Percentiles rank a stretch among this genome's conserved stretches.
Conservation (phyloP, 2,113 vertebrate genomes). For the Epinephelus moara region DNA sequence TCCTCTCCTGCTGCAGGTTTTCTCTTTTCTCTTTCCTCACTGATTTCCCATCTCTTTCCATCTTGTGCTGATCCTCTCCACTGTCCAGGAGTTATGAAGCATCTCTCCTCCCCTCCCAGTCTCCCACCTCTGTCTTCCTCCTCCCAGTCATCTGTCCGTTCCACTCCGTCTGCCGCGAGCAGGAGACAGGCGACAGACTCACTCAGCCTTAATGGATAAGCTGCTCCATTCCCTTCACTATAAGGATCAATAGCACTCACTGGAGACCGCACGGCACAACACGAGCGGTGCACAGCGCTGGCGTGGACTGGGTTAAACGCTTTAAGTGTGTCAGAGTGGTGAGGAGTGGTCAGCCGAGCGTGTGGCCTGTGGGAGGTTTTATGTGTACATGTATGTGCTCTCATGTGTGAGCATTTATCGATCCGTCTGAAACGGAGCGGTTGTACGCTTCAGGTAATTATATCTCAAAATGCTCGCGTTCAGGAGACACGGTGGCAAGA, state of each 20-base stretch:
- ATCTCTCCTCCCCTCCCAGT: background rate
- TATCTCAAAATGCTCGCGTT: conserved; percentile 15
- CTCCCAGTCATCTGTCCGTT: conserved; percentile 24
- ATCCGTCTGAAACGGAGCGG: conserved; percentile 6
- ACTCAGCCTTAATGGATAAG: conserved; percentile 70
- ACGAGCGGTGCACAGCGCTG: background rate
- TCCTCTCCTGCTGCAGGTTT: background rate
- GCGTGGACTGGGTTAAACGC: conserved; percentile 46
- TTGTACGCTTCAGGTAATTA: background rate
- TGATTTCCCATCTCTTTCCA: background rate
- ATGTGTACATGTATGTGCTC: conserved; percentile 12
- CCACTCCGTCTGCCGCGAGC: conserved; percentile 32
- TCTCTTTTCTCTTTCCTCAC: background rate
- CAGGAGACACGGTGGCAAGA: background rate
- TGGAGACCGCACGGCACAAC: conserved; percentile 23
- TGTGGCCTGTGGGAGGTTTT: conserved; percentile 2
- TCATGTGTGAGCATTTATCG: conserved; percentile 32
- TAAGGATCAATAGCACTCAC: conserved; percentile 66
- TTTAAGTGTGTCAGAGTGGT: conserved; percentile 40
- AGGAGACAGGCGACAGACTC: conserved; percentile 47
- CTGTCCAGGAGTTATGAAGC: conserved; percentile 21
- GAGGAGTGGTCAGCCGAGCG: conserved; percentile 51
- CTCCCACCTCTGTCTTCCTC: conserved; percentile 17
- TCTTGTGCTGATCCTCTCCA: background rate
- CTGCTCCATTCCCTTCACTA: conserved; percentile 30